A percentile compares a stretch with the other conserved stretches of the same genome.
Conservation (phyloP, 2,113 vertebrate genomes). For the Aegotheles bennettii region DNA sequence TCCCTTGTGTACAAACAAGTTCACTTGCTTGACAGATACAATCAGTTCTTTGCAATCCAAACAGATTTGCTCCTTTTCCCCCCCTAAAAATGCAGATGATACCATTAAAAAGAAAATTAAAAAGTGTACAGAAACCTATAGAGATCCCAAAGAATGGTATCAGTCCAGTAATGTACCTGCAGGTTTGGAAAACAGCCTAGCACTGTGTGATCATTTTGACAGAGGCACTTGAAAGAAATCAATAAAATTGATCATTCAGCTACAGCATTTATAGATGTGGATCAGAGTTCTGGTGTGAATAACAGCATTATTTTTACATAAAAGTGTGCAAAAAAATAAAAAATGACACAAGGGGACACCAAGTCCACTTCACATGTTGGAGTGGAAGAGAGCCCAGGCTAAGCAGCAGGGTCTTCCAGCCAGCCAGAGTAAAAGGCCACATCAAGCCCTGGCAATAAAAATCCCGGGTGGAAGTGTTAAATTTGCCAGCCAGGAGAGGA, state of each 20-base stretch:
- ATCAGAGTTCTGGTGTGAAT: background rate
- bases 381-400: background rate
- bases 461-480: background rate
- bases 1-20: background rate
- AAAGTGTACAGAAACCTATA: background rate
- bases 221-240: constrained; percentile 66
- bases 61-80: background rate
- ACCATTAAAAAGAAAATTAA: background rate
- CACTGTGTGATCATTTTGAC: constrained; percentile 62
- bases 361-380: background rate
- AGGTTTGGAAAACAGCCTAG: constrained; percentile 13
- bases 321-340: background rate
- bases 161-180: background rate
- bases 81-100: background rate
- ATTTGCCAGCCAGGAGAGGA: background rate
- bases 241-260: constrained; percentile 51
- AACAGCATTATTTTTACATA: constrained; percentile 9
- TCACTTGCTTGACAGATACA: background rate
- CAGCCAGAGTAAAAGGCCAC: background rate
- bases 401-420: background rate
- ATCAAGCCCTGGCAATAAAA: background rate
- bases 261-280: background rate
- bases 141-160: background rate
- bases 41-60: background rate
- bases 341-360: background rate